These are phyloP conservation scores for Saturnia pavonia DNA, from an alignment of 2,888 invertebrate species.

Conservation along the genomic window DNA sequence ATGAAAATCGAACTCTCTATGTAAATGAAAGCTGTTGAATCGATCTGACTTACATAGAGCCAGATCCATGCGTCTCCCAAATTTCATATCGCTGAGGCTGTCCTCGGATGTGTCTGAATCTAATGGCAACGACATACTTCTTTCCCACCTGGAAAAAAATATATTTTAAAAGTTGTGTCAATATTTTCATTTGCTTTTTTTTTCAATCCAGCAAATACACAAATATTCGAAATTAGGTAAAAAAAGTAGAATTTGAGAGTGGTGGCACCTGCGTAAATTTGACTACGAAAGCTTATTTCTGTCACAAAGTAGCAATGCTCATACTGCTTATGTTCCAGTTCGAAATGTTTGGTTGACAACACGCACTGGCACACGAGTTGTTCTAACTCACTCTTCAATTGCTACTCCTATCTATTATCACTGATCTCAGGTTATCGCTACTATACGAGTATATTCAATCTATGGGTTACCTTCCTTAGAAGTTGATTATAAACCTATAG, in stretches of 20 bases:
- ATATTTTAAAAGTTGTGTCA: not conserved
- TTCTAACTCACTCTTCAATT: not conserved
- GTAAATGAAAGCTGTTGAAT: slow-evolving; percentile 39
- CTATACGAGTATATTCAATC: too few species aligned
- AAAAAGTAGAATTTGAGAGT: too few species aligned
- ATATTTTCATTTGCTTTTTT: not conserved
- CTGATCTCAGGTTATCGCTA: too few species aligned
- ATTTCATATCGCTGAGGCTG: slow-evolving; percentile 69
- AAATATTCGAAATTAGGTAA: too few species aligned
- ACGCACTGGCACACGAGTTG: not conserved
- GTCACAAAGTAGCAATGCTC: not conserved
- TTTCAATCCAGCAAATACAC: not conserved
- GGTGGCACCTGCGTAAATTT: too few species aligned
- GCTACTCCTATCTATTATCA: too few species aligned
- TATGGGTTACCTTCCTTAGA: too few species aligned
- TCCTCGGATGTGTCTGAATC: slow-evolving; percentile 74
- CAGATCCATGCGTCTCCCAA: slow-evolving; percentile 90
- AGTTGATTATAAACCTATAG: too few species aligned
- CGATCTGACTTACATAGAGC: slow-evolving; percentile 88
- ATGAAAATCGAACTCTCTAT: slow-evolving; percentile 74
- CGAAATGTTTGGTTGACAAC: not conserved
- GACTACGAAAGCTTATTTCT: not conserved
- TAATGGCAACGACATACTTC: slow-evolving; percentile 87
- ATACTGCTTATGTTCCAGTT: not conserved
- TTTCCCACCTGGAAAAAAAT: slow-evolving; percentile 81